Conservation (phyloP, 2,797 vertebrate species). For the Aplochiton taeniatus region DNA sequence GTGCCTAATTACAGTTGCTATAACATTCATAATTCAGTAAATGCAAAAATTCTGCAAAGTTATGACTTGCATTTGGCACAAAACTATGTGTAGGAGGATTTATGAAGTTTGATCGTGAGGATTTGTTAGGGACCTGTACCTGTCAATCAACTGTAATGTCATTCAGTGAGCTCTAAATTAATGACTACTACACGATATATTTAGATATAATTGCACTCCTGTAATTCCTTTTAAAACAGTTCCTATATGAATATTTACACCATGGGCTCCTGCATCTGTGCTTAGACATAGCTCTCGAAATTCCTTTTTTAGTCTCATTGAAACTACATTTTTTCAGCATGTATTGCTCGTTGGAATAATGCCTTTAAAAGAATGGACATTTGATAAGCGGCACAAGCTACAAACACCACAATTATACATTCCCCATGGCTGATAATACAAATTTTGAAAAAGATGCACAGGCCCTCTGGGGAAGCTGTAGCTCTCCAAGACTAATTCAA, state of each 20-base stretch:
- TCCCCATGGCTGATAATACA: neutral
- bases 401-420: neutral
- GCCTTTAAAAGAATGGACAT: neutral
- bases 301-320: no score
- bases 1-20: conserved; percentile 11
- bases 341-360: no score
- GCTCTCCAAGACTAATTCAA: conserved; percentile 41
- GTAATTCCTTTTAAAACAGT: neutral
- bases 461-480: neutral
- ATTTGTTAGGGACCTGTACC: conserved; percentile 30
- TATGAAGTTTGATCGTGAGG: conserved; percentile 32
- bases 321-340: no score
- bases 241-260: neutral
- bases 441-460: neutral
- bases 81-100: conserved; percentile 19
- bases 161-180: conserved; percentile 24
- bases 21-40: conserved; percentile 33
- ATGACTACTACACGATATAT: neutral
- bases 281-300: no score
- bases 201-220: neutral
- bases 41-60: conserved; percentile 29
- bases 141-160: conserved; percentile 42
- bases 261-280: neutral
- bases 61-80: conserved; percentile 32
- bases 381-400: neutral